A percentile compares a stretch with the other conserved stretches of the same genome.
These are phyloP conservation scores for Glossophaga mutica DNA, from an alignment of 2,797 vertebrate species.

Conservation along the genomic window DNA sequence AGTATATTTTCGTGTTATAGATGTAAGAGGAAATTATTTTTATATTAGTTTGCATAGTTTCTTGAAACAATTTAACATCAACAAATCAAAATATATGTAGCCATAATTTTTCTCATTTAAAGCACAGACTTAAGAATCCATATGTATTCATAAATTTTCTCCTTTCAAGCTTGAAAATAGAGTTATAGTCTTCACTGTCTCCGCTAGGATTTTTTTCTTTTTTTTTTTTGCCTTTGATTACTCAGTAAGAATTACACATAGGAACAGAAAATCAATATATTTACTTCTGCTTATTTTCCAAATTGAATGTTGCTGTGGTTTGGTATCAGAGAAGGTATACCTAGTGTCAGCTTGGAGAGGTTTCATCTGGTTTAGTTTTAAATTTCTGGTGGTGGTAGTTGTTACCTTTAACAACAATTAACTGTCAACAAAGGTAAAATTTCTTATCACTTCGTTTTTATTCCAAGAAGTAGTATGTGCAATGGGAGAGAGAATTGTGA, in stretches of 20 bases:
- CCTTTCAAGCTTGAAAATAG: constrained; percentile 49
- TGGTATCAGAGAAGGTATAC: constrained; percentile 68
- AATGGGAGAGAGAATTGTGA: neutral
- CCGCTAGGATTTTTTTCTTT: constrained; percentile 33
- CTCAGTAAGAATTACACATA: constrained; percentile 76
- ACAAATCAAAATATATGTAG: constrained; percentile 47
- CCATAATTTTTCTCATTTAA: constrained; percentile 24
- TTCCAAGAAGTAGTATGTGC: neutral
- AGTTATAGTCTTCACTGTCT: constrained; percentile 67
- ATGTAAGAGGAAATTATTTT: constrained; percentile 35
- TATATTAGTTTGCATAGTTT: constrained; percentile 50
- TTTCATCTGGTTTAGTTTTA: constrained; percentile 35
- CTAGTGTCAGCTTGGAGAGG: constrained; percentile 15
- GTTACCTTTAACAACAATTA: constrained; percentile 16
- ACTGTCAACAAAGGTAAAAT: constrained; percentile 47
- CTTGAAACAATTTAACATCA: constrained; percentile 45
- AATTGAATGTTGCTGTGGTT: constrained; percentile 78
- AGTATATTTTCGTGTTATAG: constrained; percentile 18
- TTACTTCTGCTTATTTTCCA: constrained; percentile 79
- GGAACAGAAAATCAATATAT: constrained; percentile 80
- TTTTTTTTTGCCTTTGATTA: constrained; percentile 68
- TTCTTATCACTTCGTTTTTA: neutral
- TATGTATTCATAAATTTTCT: constrained; percentile 5
- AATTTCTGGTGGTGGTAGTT: neutral
- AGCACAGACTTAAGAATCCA: constrained; percentile 28